These are phyloP conservation scores for Abrostola tripartita DNA, from an alignment of 2,888 invertebrate genomes.

Conservation along the genomic window DNA sequence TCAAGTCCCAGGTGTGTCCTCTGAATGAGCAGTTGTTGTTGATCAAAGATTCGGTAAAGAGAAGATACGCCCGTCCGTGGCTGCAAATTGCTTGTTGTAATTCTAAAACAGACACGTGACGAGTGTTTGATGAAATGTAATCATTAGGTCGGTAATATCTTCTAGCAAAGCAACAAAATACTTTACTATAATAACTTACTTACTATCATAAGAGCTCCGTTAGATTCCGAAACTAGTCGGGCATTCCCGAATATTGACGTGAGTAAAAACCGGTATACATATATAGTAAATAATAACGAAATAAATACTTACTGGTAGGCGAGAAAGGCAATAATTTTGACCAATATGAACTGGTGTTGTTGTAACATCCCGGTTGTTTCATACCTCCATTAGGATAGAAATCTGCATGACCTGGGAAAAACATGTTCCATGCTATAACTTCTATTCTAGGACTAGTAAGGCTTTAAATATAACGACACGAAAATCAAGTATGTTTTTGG, in stretches of 20 bases:
- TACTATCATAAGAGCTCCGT: too few species aligned
- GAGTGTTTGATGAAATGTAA: background rate
- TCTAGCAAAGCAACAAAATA: too few species aligned
- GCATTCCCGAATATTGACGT: too few species aligned
- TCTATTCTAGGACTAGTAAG: background rate
- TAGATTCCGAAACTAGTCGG: too few species aligned
- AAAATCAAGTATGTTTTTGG: background rate
- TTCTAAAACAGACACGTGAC: conserved; percentile 64
- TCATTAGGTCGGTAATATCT: too few species aligned
- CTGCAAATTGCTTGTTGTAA: conserved; percentile 89
- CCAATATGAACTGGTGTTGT: conserved; percentile 68
- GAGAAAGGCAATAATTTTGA: conserved; percentile 72
- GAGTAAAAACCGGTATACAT: too few species aligned
- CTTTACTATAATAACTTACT: too few species aligned
- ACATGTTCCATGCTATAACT: background rate
- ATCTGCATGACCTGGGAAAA: conserved; percentile 87
- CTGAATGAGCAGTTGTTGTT: conserved; percentile 86
- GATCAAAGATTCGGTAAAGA: conserved; percentile 88
- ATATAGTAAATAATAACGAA: too few species aligned
- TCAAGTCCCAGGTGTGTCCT: conserved; percentile 86
- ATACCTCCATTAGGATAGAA: conserved; percentile 92
- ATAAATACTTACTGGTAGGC: conserved; percentile 78
- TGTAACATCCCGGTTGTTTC: conserved; percentile 90
- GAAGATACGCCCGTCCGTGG: conserved; percentile 88
- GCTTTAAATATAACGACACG: too few species aligned